These are phyloP conservation scores for Notolabrus celidotus DNA, from an alignment of 2,797 vertebrate species.

Conservation along the genomic window DNA sequence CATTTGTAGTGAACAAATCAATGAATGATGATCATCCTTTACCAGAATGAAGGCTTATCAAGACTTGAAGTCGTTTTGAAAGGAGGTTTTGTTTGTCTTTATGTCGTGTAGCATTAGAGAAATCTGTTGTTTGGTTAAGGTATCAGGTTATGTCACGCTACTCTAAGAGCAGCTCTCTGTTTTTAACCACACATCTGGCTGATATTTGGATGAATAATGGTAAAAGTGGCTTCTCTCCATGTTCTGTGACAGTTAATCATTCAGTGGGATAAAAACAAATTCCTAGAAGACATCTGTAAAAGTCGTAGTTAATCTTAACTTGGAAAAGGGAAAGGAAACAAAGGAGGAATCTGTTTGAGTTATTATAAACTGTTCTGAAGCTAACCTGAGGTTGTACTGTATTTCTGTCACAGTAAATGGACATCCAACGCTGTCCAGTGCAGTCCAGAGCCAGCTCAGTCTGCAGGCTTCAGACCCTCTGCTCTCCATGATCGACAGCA, in stretches of 20 bases:
- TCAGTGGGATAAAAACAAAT: conserved; percentile 26
- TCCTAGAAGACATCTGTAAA: conserved; percentile 16
- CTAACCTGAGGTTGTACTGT: conserved; percentile 10
- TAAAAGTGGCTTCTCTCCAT: conserved; percentile 11
- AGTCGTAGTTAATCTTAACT: not conserved
- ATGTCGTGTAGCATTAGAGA: conserved; percentile 11
- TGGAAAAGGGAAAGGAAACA: conserved; percentile 1
- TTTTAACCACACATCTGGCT: conserved; percentile 20
- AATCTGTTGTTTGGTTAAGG: conserved; percentile 5
- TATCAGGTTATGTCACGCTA: conserved; percentile 1
- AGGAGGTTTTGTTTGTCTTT: not conserved
- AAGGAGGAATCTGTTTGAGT: conserved; percentile 7
- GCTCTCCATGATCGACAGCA: conserved; percentile 38
- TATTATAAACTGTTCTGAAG: conserved; percentile 7
- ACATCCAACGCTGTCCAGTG: conserved; percentile 12
- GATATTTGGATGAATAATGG: conserved; percentile 23
- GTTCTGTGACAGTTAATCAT: conserved; percentile 28
- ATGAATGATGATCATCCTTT: conserved; percentile 26
- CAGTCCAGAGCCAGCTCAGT: conserved; percentile 24
- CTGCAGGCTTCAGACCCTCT: conserved; percentile 19
- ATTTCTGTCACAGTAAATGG: conserved; percentile 53
- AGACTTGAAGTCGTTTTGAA: not conserved
- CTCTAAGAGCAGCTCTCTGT: conserved; percentile 7
- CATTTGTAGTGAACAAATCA: conserved; percentile 57
- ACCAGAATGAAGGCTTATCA: conserved; percentile 9